phyloP scores from a whole-genome alignment of 37 sponge, comb jelly and placozoan genomes.

The Tethya wilhelma region DNA sequence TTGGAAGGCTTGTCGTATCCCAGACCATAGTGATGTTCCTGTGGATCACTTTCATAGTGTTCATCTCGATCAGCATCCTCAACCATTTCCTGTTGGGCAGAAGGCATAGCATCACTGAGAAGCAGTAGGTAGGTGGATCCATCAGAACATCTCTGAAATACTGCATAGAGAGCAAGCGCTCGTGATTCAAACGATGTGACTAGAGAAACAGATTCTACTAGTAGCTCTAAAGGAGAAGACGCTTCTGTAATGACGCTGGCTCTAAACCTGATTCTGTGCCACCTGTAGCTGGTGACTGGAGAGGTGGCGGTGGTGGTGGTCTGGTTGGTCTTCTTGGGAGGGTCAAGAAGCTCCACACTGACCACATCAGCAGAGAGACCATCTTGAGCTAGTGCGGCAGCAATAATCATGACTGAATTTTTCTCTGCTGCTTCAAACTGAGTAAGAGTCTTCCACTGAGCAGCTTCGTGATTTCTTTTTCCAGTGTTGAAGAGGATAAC shows the following conservation, averaged over 20 bases:
- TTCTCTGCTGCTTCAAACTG: background rate
- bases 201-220: background rate
- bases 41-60: background rate
- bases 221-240: background rate
- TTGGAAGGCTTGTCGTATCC: background rate
- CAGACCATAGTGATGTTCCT: constrained; percentile 1
- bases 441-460: background rate
- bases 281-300: background rate
- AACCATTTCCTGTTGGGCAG: background rate
- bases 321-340: background rate
- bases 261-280: constrained; percentile 21
- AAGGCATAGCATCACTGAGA: constrained; percentile 4
- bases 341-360: background rate
- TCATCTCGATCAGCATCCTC: background rate
- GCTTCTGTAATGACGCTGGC: background rate
- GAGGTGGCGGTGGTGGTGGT: no score
- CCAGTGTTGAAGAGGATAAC: constrained; percentile 1
- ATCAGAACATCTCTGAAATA: no score
- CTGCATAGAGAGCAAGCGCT: constrained; percentile 11
- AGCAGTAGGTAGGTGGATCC: background rate
- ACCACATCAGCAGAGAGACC: background rate
- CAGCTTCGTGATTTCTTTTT: background rate
- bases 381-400: background rate
- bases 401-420: background rate
- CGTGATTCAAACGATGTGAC: background rate